These are phyloP conservation scores for Nomada lathburiana DNA, from an alignment of 2,888 invertebrate species.

Conservation along the genomic window DNA sequence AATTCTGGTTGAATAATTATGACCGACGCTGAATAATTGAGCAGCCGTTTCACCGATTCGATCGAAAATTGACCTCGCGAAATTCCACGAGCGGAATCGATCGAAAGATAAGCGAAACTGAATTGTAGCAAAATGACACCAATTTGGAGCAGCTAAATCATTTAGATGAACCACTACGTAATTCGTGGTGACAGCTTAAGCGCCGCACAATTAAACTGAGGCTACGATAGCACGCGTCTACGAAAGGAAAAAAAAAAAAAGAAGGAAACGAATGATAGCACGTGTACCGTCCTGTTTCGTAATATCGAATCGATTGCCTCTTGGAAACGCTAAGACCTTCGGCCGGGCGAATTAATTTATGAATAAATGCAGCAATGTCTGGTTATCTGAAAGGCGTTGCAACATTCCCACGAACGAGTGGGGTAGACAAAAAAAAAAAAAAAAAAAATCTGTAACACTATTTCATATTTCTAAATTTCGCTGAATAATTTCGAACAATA, in stretches of 20 bases:
- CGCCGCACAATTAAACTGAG: conserved; percentile 3
- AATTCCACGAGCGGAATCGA: no score
- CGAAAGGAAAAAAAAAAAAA: not conserved
- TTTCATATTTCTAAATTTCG: not conserved
- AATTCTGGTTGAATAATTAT: no score
- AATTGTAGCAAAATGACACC: no score
- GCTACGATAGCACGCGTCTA: not conserved
- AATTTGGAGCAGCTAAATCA: not conserved
- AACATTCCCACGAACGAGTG: not conserved
- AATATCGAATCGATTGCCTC: conserved; percentile 15
- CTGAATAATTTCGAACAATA: not conserved
- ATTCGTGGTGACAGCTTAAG: conserved; percentile 30
- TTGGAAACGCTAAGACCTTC: not conserved
- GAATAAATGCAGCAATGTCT: not conserved
- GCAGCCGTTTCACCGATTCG: no score
- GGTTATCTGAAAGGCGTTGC: not conserved
- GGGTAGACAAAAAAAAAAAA: no score
- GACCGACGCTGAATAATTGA: no score
- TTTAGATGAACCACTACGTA: conserved; percentile 18
- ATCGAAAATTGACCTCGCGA: no score
- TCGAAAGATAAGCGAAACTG: no score
- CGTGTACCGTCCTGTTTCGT: not conserved
- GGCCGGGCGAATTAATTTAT: conserved; percentile 5
- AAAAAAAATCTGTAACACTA: not conserved
- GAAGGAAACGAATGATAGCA: not conserved